These are phyloP conservation scores for Osmerus mordax DNA, from an alignment of 2,113 vertebrate species.

Conservation along the genomic window DNA sequence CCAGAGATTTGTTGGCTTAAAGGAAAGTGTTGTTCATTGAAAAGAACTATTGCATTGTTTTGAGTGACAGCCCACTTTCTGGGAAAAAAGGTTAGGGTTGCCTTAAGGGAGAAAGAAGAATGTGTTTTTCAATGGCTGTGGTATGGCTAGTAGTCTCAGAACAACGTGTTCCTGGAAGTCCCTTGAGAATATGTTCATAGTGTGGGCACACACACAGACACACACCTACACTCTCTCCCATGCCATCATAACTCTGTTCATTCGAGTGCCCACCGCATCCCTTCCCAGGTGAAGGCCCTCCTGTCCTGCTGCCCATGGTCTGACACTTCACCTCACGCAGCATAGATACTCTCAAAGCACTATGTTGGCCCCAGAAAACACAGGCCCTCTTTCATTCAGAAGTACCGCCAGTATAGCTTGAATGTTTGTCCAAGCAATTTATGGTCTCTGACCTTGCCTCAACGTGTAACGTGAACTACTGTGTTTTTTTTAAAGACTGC, in stretches of 20 bases:
- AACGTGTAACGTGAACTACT: neutral
- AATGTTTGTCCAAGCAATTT: constrained; percentile 7
- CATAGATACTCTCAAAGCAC: neutral
- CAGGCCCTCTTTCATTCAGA: neutral
- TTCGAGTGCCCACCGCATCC: neutral
- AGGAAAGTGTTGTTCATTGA: constrained; percentile 14
- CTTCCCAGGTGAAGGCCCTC: neutral
- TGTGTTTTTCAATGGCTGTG: constrained; percentile 12
- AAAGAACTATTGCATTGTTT: constrained; percentile 26
- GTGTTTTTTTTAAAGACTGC: neutral
- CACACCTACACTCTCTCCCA: neutral
- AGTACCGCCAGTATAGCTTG: neutral
- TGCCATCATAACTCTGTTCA: neutral
- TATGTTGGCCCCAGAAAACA: neutral
- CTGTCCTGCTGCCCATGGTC: too few relatives aligned
- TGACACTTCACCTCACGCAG: too few relatives aligned
- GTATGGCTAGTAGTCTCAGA: constrained; percentile 32
- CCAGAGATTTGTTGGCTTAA: constrained; percentile 27
- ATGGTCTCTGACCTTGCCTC: constrained; percentile 21
- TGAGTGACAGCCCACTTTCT: constrained; percentile 22
- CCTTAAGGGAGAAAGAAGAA: constrained; percentile 36
- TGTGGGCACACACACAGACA: neutral
- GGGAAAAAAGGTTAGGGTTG: constrained; percentile 36
- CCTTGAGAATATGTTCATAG: neutral
- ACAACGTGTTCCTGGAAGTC: constrained; percentile 5